These are phyloP conservation scores for Penaeus chinensis DNA, from an alignment of 1,140 invertebrate genomes.

Conservation along the genomic window DNA sequence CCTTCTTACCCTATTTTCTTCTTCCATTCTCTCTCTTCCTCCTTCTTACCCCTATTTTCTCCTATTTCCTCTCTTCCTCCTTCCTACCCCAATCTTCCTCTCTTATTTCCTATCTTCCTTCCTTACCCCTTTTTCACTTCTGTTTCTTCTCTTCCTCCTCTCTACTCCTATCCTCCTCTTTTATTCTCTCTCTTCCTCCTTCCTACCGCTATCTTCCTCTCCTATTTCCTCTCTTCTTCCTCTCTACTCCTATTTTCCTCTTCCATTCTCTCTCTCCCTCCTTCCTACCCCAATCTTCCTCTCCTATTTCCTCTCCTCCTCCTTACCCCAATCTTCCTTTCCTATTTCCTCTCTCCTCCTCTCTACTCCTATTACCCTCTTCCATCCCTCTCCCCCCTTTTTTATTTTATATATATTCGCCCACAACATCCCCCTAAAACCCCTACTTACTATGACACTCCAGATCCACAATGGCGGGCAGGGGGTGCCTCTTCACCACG, in stretches of 20 bases:
- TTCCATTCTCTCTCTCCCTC: too few relatives aligned
- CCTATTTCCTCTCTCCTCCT: neutral
- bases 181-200: neutral
- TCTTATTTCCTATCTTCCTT: neutral
- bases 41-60: neutral
- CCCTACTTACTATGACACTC: conserved; percentile 28
- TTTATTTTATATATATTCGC: too few relatives aligned
- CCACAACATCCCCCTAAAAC: too few relatives aligned
- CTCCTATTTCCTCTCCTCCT: neutral
- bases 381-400: too few relatives aligned
- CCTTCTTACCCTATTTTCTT: too few relatives aligned
- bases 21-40: too few relatives aligned
- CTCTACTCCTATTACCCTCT: neutral
- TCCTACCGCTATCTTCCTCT: too few relatives aligned
- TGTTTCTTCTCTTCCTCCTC: neutral
- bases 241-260: neutral
- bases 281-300: neutral
- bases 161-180: neutral
- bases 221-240: neutral
- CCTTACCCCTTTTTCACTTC: neutral
- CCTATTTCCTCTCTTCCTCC: too few relatives aligned
- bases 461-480: conserved; percentile 28
- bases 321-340: neutral
- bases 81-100: too few relatives aligned
- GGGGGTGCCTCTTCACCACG: conserved; percentile 31